These are phyloP conservation scores for Diglossa cyanea DNA, from an alignment of 2,797 vertebrate genomes.

Conservation along the genomic window DNA sequence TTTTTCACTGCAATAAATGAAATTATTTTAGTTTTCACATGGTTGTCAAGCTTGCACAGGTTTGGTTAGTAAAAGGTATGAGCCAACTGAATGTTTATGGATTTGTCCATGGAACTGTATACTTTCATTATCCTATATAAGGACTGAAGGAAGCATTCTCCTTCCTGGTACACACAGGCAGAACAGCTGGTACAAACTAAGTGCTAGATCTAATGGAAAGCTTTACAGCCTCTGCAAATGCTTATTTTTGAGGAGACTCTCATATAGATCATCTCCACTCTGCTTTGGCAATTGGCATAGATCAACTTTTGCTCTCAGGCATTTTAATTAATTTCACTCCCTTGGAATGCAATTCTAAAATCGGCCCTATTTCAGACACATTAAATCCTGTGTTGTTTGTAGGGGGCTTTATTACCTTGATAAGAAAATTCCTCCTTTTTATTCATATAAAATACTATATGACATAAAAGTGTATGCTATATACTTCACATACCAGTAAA, in stretches of 20 bases:
- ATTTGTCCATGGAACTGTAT: background rate
- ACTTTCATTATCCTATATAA: background rate
- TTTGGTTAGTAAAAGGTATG: background rate
- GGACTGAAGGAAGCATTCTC: background rate
- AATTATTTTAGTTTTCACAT: background rate
- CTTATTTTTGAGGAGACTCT: background rate
- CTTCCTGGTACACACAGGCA: background rate
- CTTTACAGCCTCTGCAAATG: background rate
- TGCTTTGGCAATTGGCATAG: background rate
- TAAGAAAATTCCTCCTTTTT: background rate
- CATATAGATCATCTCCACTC: background rate
- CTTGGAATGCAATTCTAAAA: background rate
- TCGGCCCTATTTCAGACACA: fast-evolving
- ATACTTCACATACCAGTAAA: background rate
- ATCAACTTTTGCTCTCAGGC: background rate
- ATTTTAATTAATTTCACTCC: background rate
- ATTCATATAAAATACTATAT: background rate
- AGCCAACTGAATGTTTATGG: background rate
- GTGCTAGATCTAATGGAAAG: background rate
- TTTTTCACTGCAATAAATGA: background rate
- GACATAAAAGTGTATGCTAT: background rate
- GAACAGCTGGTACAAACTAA: background rate
- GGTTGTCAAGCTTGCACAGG: background rate
- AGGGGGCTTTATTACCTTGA: background rate
- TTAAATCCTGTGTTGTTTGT: background rate